Conservation (phyloP, 2,113 vertebrate species). For the Engystomops pustulosus region DNA sequence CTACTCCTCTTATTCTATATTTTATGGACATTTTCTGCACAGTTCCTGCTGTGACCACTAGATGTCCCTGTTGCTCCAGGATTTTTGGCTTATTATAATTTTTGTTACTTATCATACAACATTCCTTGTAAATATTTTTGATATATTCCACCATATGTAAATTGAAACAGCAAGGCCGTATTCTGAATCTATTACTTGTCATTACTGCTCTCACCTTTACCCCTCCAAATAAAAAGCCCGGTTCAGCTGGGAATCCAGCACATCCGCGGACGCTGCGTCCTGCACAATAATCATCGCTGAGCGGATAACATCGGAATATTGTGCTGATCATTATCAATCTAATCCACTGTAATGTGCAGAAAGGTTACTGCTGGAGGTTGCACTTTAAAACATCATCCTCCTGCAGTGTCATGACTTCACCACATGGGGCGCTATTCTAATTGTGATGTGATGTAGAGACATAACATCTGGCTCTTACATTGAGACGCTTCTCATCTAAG, state of each 20-base stretch:
- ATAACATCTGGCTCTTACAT: no score
- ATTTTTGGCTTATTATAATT: not conserved
- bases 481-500: no score
- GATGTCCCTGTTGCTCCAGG: slow-evolving; percentile 48
- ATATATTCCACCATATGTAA: slow-evolving; percentile 52
- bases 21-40: no score
- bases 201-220: slow-evolving; percentile 50
- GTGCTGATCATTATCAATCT: not conserved
- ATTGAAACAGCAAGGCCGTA: slow-evolving; percentile 55
- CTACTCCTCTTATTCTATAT: no score
- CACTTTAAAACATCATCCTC: no score
- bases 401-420: no score
- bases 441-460: no score
- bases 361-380: not conserved
- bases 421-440: no score
- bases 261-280: not conserved
- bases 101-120: not conserved
- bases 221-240: slow-evolving; percentile 17
- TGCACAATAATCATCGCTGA: not conserved
- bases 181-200: slow-evolving; percentile 51
- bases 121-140: slow-evolving; percentile 16
- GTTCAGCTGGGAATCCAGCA: slow-evolving; percentile 14
- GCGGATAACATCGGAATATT: not conserved
- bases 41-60: not conserved
- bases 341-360: no score